Base-by-base conservation (phyloP, 2,888 invertebrate genomes). In the Lycophotia porphyrea region DNA sequence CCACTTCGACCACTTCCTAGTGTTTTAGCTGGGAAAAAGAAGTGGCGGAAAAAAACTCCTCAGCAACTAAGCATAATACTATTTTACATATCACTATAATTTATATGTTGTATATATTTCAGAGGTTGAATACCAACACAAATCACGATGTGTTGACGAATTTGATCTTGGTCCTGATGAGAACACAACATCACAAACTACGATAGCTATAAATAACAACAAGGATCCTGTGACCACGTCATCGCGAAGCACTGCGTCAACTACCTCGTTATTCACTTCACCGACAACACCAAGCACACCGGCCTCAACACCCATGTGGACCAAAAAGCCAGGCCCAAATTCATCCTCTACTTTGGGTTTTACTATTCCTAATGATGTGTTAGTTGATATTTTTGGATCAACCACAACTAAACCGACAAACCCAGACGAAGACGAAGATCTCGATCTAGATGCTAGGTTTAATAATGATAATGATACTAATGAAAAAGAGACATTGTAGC, bases 91-190 rank as follows among this genome's bases (percentile, higher is more conserved):
- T 72, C 3, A 31, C 13, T 66, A 9, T 15, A 31, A 60, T 49
- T 66, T 44, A 42, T 70, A 8, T 49, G 31, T 55, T 67, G 34
- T 36, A 11, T 36, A 11, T 36, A 61, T 87, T 87, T 0, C 85
- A 89, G 89, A 82, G 39, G 89, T 90, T 34, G 49, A 71, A 5
- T n/a, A 87, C 1, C 74, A 65, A 80, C 65, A 81, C 61, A 72
- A 66, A 31, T 76, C 72, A n/a, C 52, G 76, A 39, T 83, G 83
- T 70, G 5, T 13, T 21, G 75, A 79, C 24, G 82, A 84, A 36
- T 74, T 84, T 65, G 72, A 83, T 61, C 67, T 65, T 44, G 70
- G 66, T n/a, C n/a, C 68, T 60, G 71, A 71, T 49, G 73, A 65
- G 1, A 74, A 61, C 36, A 74, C 71, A 58, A n/a, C 71, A 39